Base-by-base conservation (phyloP, 2,797 vertebrate genomes). In the Clarias fuscus region DNA sequence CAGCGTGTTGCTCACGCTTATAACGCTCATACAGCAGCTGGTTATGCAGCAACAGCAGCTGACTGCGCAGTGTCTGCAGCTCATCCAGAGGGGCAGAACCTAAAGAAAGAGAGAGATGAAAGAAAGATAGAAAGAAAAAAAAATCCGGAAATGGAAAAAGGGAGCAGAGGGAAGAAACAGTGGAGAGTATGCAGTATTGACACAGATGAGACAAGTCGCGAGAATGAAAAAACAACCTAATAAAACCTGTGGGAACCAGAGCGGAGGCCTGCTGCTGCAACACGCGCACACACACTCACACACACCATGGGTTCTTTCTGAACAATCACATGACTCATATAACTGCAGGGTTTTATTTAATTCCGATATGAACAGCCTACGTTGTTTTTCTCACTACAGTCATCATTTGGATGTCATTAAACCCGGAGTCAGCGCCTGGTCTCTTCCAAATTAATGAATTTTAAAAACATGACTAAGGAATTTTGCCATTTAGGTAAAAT, bases 1-100 rank as follows among this genome's bases (percentile, higher is more conserved):
- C 94, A 2, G 98, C 98, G 0, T 99, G 98, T 90, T 99, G 98
- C 92, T 99, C 98, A 86, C 98, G 94, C 92, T 99, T 98, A 93
- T 99, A 98, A 82, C 98, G 97, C 88, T 99, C 98, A 0, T 97
- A 99, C 89, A 98, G 91, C 88, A 99, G 89, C 96, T 99, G 98
- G 95, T 96, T 97, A 95, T 99, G 98, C 93, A 99, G 95, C 90
- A 99, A 92, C 27, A 97, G 96, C 93, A 99, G 90, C 91, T 99
- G 98, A 94, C 97, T 98, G 83, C 97, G 96, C 91, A 99, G 95
- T 48, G 96, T 97, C 90, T 97, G 97, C 83, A 98, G 96, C 95
- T 99, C 98, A 84, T 99, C 98, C 0, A 97, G 94, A 65, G 97
- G 98, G 71, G 96, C 97, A 8, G 97, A 97, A 87, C 98, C 98